These are phyloP conservation scores for Dusona sp. DNA, from an alignment of 2,888 invertebrate species.

Conservation along the genomic window DNA sequence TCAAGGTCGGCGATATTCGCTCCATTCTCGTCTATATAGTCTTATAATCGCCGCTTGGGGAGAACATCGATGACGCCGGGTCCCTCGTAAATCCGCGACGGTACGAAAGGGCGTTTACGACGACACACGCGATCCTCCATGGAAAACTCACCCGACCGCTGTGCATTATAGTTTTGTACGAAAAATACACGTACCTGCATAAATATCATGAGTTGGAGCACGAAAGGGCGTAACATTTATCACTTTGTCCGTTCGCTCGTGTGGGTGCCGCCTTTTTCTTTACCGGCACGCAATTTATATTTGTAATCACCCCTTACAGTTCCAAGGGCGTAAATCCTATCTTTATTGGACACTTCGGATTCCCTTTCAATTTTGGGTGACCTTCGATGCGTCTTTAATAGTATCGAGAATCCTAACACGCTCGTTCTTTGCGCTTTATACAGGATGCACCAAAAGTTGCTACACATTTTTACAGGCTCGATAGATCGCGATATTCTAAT, in stretches of 20 bases:
- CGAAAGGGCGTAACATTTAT: slow-evolving; percentile 7
- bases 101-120: slow-evolving; percentile 67
- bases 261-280: slow-evolving; percentile 12
- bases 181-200: slow-evolving; percentile 22
- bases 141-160: slow-evolving; percentile 50
- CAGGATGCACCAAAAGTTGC: slow-evolving; percentile 4
- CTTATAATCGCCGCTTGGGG: slow-evolving; percentile 45
- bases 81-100: slow-evolving; percentile 69
- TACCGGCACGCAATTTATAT: slow-evolving; percentile 14
- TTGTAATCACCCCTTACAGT: neutral
- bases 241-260: slow-evolving; percentile 1
- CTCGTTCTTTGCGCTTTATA: neutral
- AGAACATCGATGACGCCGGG: slow-evolving; percentile 63
- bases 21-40: slow-evolving; percentile 47
- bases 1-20: slow-evolving; percentile 55
- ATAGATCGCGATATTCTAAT: neutral
- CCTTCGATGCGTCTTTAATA: neutral
- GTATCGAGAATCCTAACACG: slow-evolving; percentile 8
- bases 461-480: neutral
- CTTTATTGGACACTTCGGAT: neutral
- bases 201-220: neutral
- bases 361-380: neutral
- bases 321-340: slow-evolving; percentile 4
- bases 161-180: neutral
- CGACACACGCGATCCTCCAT: slow-evolving; percentile 67